Evolutionary conservation across 1,140 invertebrate species (phyloP).

Genomic region (Drosophila mauritiana): DNA sequence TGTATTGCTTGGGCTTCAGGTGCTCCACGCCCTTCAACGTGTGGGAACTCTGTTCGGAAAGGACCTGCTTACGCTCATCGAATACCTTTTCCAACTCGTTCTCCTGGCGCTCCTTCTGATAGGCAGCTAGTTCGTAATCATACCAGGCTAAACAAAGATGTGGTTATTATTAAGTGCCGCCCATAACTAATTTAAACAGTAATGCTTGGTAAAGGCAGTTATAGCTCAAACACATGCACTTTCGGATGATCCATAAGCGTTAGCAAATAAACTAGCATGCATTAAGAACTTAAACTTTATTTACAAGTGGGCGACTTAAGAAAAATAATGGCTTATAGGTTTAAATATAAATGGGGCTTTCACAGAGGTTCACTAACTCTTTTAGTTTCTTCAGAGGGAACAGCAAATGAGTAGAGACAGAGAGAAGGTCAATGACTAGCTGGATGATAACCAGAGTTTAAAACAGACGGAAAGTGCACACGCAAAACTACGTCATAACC

Average conservation of each 20-base stretch:
- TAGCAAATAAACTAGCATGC: constrained; percentile 17
- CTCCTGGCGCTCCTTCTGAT: constrained; percentile 93
- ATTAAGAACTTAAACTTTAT: constrained; percentile 16
- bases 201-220: constrained; percentile 6
- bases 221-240: constrained; percentile 29
- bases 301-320: constrained; percentile 31
- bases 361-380: constrained; percentile 28
- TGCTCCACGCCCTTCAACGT: constrained; percentile 87
- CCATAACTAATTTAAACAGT: not conserved
- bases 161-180: constrained; percentile 19
- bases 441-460: constrained; percentile 58
- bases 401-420: constrained; percentile 43
- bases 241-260: constrained; percentile 4
- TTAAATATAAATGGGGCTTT: constrained; percentile 1
- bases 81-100: constrained; percentile 94
- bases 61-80: constrained; percentile 91
- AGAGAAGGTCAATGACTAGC: constrained; percentile 54
- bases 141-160: constrained; percentile 91
- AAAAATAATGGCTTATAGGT: constrained; percentile 34
- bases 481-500: constrained; percentile 58
- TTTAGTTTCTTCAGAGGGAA: constrained; percentile 21
- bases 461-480: constrained; percentile 60
- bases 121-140: constrained; percentile 93
- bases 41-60: constrained; percentile 87
- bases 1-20: constrained; percentile 88